Base-by-base conservation (phyloP, 2,888 invertebrate species). In the Amitus sp. region DNA sequence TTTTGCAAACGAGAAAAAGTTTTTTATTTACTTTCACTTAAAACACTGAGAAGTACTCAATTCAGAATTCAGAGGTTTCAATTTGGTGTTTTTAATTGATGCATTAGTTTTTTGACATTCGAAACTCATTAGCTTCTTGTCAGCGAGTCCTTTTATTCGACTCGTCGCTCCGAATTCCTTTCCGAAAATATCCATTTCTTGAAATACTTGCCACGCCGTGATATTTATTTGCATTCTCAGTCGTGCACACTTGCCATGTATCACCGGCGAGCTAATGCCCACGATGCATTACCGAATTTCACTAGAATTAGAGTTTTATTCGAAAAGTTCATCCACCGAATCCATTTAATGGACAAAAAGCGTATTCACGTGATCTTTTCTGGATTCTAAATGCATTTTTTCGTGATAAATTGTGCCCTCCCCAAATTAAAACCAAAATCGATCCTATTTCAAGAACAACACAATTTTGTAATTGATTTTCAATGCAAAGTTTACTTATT, bases 71-170 rank as follows among this genome's bases (percentile, higher is more conserved):
- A n/a, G n/a, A n/a, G n/a, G n/a, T n/a, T n/a, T n/a, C n/a, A n/a
- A n/a, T n/a, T n/a, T n/a, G n/a, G n/a, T n/a, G n/a, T n/a, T n/a
- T n/a, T n/a, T n/a, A n/a, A n/a, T n/a, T n/a, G n/a, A n/a, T n/a
- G 34, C 46, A 40, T 17, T 17, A 45, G 47, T 17, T n/a, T n/a
- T n/a, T n/a, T n/a, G n/a, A n/a, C 64, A 47, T 39, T 33, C 40
- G 40, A 45, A 65, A 61, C 69, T 69, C 69, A 67, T 69, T 69
- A 66, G 63, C 60, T 23, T 60, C 67, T 64, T 67, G 68, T 69
- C 68, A 67, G 52, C 68, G 58, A 55, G 49, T 62, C 63, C 61
- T 54, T 58, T 58, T 62, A 62, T 62, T 48, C 51, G 48, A 49
- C 48, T 45, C 48, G 30, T 45, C 53, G 62, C 40, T 50, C 62